phyloP scores from a whole-genome alignment of 2,113 vertebrate species.

The Crotalus viridis region DNA sequence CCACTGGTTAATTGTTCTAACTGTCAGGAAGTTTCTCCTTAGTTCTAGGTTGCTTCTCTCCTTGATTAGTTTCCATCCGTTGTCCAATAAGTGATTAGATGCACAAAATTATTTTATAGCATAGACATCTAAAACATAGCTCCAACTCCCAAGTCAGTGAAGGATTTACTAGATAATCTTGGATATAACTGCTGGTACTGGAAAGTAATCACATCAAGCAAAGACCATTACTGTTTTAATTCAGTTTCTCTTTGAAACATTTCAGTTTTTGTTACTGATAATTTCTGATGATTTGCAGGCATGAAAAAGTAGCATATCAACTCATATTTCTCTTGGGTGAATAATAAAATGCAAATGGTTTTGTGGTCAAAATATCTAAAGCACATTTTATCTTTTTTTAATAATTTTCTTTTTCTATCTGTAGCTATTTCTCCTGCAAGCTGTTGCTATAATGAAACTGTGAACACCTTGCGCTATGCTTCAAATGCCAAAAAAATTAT shows the following conservation, averaged over 20 bases:
- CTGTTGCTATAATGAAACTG: conserved; percentile 91
- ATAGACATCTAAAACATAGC: neutral
- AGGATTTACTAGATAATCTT: neutral
- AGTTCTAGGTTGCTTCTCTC: too few relatives aligned
- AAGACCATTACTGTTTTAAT: neutral
- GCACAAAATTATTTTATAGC: neutral
- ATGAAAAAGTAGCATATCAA: neutral
- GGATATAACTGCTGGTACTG: neutral
- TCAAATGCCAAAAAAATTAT: conserved; percentile 93
- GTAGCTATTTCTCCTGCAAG: conserved; percentile 91
- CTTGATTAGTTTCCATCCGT: too few relatives aligned
- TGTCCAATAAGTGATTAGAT: neutral
- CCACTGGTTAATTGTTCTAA: too few relatives aligned
- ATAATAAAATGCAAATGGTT: neutral
- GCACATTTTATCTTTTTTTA: neutral
- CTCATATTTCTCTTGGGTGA: neutral
- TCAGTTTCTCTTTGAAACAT: neutral
- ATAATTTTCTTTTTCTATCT: conserved; percentile 24
- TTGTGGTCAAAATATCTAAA: neutral
- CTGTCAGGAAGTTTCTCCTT: too few relatives aligned
- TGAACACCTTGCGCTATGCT: conserved; percentile 95
- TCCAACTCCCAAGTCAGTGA: neutral
- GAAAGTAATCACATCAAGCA: neutral
- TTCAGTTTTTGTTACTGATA: neutral
- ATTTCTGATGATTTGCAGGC: neutral